Evolutionary conservation across 1,140 invertebrate species (phyloP).

Genomic region (Bombus ignitus): DNA sequence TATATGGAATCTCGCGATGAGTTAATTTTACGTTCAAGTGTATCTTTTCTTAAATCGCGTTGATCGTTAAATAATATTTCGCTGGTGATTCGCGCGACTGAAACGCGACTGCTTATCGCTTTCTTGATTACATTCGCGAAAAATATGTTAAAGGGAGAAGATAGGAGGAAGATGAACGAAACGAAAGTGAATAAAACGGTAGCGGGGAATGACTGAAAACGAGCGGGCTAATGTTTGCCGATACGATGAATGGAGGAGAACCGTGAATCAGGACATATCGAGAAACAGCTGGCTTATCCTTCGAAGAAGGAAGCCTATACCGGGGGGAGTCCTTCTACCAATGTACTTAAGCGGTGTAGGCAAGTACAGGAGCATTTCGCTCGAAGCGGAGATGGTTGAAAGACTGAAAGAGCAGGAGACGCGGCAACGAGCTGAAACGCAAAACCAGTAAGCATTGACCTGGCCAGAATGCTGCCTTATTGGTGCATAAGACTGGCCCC

Average conservation of each 20-base stretch:
- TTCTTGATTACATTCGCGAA: fast-evolving
- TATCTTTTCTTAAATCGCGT: neutral
- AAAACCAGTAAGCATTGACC: conserved; percentile 81
- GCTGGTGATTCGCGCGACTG: neutral
- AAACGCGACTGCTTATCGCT: neutral
- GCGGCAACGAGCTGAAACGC: conserved; percentile 70
- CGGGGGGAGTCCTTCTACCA: neutral
- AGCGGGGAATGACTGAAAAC: neutral
- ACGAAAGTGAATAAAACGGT: neutral
- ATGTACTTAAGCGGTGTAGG: neutral
- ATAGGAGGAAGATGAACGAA: neutral
- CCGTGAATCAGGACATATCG: neutral
- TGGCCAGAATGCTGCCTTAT: conserved; percentile 78
- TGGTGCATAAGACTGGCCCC: conserved; percentile 69
- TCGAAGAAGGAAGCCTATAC: conserved; percentile 16
- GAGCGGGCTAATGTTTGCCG: neutral
- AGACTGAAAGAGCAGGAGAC: conserved; percentile 14
- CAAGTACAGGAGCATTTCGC: conserved; percentile 4
- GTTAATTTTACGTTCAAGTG: neutral
- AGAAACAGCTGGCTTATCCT: neutral
- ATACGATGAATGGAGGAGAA: neutral
- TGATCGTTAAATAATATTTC: neutral
- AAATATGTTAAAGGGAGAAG: neutral
- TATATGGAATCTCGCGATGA: neutral
- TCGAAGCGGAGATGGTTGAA: conserved; percentile 22